Evolutionary conservation across 2,888 invertebrate genomes (phyloP).

Genomic region (Drosophila aldrichi): DNA sequence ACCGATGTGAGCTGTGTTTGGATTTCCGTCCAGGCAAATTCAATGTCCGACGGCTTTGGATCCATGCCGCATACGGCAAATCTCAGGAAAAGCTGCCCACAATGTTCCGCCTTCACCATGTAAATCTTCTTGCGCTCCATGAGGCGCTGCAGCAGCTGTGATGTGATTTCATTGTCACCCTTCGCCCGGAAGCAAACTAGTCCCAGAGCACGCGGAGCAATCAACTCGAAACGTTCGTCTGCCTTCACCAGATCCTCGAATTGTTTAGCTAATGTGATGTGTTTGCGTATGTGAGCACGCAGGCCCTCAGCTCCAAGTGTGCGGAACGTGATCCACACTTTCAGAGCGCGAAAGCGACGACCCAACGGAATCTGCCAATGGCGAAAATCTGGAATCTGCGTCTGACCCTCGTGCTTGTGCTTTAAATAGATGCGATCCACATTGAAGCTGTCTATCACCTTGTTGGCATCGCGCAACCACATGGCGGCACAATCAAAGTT

Average conservation of each 20-base stretch:
- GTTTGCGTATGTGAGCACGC: constrained; percentile 91
- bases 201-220: constrained; percentile 90
- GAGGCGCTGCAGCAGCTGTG: constrained; percentile 89
- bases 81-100: constrained; percentile 90
- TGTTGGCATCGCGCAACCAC: constrained; percentile 93
- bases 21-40: constrained; percentile 90
- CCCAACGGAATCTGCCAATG: constrained; percentile 95
- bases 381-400: constrained; percentile 88
- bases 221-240: constrained; percentile 93
- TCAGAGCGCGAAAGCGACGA: constrained; percentile 94
- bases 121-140: constrained; percentile 92
- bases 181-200: constrained; percentile 96
- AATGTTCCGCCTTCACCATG: constrained; percentile 91
- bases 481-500: constrained; percentile 98
- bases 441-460: constrained; percentile 93
- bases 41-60: constrained; percentile 90
- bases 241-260: constrained; percentile 90
- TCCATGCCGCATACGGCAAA: constrained; percentile 93
- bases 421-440: constrained; percentile 96
- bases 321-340: constrained; percentile 96
- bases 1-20: constrained; percentile 86
- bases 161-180: constrained; percentile 90
- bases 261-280: constrained; percentile 90
- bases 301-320: constrained; percentile 93
- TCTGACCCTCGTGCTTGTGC: constrained; percentile 89